A percentile compares a stretch with the other conserved stretches of the same genome.
Conservation (phyloP, 2,113 vertebrate genomes). For the Pseudorasbora parva region DNA sequence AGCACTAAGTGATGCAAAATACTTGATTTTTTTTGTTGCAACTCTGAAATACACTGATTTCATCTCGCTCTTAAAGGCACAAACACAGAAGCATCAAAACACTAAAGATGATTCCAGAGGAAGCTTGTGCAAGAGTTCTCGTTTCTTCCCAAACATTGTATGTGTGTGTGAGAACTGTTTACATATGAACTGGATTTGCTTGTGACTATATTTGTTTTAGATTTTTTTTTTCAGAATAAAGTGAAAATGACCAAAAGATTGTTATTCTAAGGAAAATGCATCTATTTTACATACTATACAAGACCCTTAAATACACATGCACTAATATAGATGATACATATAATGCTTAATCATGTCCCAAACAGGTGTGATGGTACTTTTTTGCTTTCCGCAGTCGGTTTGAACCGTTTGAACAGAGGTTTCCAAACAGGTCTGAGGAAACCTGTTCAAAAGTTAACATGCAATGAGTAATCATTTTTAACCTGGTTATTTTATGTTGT, state of each 20-base stretch:
- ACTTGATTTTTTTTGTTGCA: slow-evolving; percentile 50
- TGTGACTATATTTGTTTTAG: slow-evolving; percentile 41
- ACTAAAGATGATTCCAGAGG: slow-evolving; percentile 38
- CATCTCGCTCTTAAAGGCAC: slow-evolving; percentile 40
- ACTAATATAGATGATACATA: background rate
- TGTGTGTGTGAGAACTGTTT: slow-evolving; percentile 52
- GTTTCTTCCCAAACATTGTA: slow-evolving; percentile 46
- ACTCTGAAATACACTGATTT: slow-evolving; percentile 46
- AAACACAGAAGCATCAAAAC: slow-evolving; percentile 43
- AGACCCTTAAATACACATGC: background rate
- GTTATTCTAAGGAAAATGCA: background rate
- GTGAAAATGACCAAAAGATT: slow-evolving; percentile 36
- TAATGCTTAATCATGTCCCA: background rate
- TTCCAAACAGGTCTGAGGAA: too few relatives aligned
- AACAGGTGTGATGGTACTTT: background rate
- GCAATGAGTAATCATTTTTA: background rate
- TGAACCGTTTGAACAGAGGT: too few relatives aligned
- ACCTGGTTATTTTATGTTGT: too few relatives aligned
- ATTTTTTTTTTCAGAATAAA: slow-evolving; percentile 58
- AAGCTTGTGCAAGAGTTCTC: slow-evolving; percentile 33
- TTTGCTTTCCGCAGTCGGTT: too few relatives aligned
- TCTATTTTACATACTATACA: slow-evolving; percentile 1
- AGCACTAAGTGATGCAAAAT: slow-evolving; percentile 57
- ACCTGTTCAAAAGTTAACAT: background rate
- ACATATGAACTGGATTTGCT: slow-evolving; percentile 59